A percentile compares a stretch with the other conserved stretches of the same genome.
These are phyloP conservation scores for Lipophrys pholis DNA, from an alignment of 2,113 vertebrate genomes.

Conservation along the genomic window DNA sequence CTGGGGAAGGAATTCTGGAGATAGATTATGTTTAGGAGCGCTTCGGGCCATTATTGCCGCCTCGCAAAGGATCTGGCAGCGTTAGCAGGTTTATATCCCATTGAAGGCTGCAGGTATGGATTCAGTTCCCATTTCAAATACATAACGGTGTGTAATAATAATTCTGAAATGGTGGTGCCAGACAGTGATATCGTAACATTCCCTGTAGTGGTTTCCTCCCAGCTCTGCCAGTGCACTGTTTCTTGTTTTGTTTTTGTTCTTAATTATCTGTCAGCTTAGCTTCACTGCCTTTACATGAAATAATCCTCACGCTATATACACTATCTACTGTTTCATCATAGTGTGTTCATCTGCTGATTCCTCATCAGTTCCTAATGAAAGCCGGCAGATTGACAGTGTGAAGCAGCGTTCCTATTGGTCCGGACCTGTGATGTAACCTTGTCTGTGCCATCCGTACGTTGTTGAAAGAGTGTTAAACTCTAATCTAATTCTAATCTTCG, in stretches of 20 bases:
- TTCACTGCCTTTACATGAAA: too few species aligned
- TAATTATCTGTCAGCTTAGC: too few species aligned
- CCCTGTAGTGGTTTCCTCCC: not conserved
- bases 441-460: slow-evolving; percentile 24
- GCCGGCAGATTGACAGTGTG: slow-evolving; percentile 48
- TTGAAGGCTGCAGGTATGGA: slow-evolving; percentile 13
- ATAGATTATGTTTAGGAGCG: slow-evolving; percentile 21
- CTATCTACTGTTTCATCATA: slow-evolving; percentile 4
- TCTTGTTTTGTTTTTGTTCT: not conserved
- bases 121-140: slow-evolving; percentile 13
- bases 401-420: slow-evolving; percentile 38
- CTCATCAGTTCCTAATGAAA: slow-evolving; percentile 42
- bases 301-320: not conserved
- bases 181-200: not conserved
- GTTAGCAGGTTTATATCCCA: slow-evolving; percentile 6
- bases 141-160: not conserved
- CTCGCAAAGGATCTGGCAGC: slow-evolving; percentile 21
- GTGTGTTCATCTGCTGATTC: slow-evolving; percentile 31
- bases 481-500: slow-evolving; percentile 62
- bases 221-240: not conserved
- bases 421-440: slow-evolving; percentile 61
- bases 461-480: slow-evolving; percentile 55
- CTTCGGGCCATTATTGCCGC: slow-evolving; percentile 22
- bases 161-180: slow-evolving; percentile 24
- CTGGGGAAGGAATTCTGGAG: slow-evolving; percentile 28